Conservation (phyloP, 2,113 vertebrate species). For the Hippocampus barbouri region DNA sequence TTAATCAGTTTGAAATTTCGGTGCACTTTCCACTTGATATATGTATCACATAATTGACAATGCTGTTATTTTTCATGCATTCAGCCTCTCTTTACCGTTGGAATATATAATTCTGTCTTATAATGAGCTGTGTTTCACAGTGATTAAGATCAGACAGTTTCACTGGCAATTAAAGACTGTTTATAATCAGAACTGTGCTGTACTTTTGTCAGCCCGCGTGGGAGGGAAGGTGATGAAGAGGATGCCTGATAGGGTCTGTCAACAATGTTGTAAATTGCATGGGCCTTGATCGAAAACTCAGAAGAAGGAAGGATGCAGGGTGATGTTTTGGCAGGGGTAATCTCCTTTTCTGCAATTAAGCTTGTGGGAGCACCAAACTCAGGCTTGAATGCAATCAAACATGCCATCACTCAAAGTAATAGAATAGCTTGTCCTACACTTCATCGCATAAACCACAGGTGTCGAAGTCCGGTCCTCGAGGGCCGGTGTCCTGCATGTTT, state of each 20-base stretch:
- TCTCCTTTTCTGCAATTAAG: constrained; percentile 66
- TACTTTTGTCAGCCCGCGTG: constrained; percentile 21
- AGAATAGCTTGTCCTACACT: constrained; percentile 41
- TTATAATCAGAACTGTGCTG: constrained; percentile 2
- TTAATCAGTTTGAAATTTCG: background rate
- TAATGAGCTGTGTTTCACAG: background rate
- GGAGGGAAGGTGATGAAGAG: constrained; percentile 18
- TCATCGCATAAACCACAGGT: constrained; percentile 50
- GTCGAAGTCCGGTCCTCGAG: no score
- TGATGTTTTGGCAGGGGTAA: constrained; percentile 65
- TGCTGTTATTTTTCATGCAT: background rate
- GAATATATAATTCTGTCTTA: background rate
- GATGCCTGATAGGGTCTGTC: constrained; percentile 37
- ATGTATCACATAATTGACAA: background rate
- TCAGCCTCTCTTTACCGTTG: background rate
- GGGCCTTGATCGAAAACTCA: constrained; percentile 53
- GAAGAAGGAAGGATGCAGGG: constrained; percentile 38
- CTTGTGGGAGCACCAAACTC: constrained; percentile 63
- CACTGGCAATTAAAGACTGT: background rate
- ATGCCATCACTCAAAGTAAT: constrained; percentile 58
- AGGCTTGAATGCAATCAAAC: constrained; percentile 71
- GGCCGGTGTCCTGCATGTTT: no score
- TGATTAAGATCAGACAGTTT: background rate
- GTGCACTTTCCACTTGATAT: background rate
- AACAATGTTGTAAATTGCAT: constrained; percentile 58